phyloP scores from a whole-genome alignment of 2,113 vertebrate genomes.

The Glaucomys volans region DNA sequence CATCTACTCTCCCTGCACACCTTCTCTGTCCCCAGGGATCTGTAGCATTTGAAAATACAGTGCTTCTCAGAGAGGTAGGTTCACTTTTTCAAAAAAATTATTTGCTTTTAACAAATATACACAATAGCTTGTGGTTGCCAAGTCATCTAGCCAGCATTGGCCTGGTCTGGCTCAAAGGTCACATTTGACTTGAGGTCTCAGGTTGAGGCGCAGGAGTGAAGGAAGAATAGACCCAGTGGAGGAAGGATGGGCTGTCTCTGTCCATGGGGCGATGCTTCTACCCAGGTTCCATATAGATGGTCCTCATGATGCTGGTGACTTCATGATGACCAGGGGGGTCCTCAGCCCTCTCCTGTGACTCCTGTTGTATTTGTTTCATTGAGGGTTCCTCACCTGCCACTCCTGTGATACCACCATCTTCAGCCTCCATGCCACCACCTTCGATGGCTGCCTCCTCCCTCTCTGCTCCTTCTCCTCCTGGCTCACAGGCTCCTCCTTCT shows the following conservation, averaged over 20 bases:
- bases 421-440: accelerated
- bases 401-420: neutral
- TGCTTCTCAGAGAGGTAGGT: neutral
- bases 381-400: neutral
- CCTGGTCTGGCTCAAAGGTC: neutral
- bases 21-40: neutral
- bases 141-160: neutral
- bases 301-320: neutral
- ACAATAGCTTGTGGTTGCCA: neutral
- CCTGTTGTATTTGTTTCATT: neutral
- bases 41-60: neutral
- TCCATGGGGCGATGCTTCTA: neutral
- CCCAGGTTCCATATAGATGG: neutral
- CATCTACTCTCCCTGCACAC: too few species aligned
- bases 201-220: neutral
- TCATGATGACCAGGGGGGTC: neutral
- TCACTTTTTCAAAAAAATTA: neutral
- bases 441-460: too few species aligned
- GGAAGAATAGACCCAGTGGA: neutral
- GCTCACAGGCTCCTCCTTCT: neutral
- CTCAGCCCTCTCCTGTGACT: neutral
- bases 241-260: too few species aligned
- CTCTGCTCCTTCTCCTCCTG: neutral
- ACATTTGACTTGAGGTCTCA: neutral
- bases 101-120: neutral